Conservation (phyloP, 2,797 vertebrate genomes). For the Acanthiza pusilla region DNA sequence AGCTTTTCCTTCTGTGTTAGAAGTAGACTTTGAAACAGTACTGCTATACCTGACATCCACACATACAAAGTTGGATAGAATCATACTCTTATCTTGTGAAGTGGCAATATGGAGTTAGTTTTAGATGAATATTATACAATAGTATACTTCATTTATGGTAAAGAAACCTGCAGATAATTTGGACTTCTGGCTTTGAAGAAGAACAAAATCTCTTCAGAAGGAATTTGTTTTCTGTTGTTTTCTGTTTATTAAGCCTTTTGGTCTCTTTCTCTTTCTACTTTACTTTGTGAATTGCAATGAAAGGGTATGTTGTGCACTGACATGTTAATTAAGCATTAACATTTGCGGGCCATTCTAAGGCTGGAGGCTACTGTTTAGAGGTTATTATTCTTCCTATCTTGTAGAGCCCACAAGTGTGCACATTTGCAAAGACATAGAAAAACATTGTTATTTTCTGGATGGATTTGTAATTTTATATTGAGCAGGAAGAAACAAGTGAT, state of each 20-base stretch:
- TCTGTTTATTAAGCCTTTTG: background rate
- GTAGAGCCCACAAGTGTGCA: background rate
- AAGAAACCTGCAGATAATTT: background rate
- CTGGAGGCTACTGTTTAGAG: background rate
- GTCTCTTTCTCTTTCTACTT: background rate
- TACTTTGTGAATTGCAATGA: background rate
- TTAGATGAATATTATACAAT: background rate
- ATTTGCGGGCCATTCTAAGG: background rate
- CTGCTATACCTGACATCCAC: background rate
- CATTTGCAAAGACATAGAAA: background rate
- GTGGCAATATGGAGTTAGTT: background rate
- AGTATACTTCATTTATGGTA: background rate
- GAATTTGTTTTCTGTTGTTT: background rate
- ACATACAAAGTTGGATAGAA: background rate
- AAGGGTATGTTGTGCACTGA: background rate
- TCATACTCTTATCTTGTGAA: background rate
- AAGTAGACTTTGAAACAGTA: background rate
- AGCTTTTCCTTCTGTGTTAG: background rate
- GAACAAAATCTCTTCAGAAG: background rate
- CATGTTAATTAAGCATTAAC: background rate
- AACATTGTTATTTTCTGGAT: background rate
- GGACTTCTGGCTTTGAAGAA: background rate
- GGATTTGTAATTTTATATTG: background rate
- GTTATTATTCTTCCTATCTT: background rate
- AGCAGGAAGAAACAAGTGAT: background rate